phyloP scores from a whole-genome alignment of 1,140 invertebrate species.

The Aphidius ervi region DNA sequence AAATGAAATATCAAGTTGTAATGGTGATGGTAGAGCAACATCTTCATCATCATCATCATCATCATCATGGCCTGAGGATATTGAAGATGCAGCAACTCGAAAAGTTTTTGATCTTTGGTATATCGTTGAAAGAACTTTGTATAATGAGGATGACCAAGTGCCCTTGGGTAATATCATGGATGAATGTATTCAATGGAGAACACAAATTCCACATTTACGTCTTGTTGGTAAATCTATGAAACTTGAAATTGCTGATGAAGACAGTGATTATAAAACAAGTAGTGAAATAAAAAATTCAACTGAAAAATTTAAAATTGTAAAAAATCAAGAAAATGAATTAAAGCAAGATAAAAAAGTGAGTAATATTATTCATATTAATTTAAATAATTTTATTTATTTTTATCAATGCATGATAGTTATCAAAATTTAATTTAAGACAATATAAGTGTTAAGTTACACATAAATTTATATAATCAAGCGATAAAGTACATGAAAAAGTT shows the following conservation, averaged over 20 bases:
- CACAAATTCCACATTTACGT: slow-evolving; percentile 42
- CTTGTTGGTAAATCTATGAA: slow-evolving; percentile 33
- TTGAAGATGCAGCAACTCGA: slow-evolving; percentile 36
- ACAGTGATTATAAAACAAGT: not conserved
- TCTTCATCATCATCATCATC: slow-evolving; percentile 12
- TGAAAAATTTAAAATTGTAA: too few relatives aligned
- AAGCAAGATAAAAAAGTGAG: too few relatives aligned
- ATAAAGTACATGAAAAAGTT: too few relatives aligned
- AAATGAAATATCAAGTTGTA: slow-evolving; percentile 26
- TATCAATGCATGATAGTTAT: too few relatives aligned
- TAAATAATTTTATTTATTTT: too few relatives aligned
- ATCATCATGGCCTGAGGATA: slow-evolving; percentile 39
- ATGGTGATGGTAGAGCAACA: slow-evolving; percentile 29
- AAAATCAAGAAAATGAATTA: too few relatives aligned
- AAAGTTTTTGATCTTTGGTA: slow-evolving; percentile 43
- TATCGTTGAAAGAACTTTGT: slow-evolving; percentile 40
- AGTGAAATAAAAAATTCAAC: too few relatives aligned
- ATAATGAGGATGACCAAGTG: slow-evolving; percentile 33
- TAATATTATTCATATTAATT: too few relatives aligned
- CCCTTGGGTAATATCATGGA: slow-evolving; percentile 28
- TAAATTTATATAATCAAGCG: too few relatives aligned
- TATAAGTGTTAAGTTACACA: too few relatives aligned
- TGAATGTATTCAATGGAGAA: slow-evolving; percentile 47
- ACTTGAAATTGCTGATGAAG: slow-evolving; percentile 15
- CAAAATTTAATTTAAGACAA: too few relatives aligned